Base-by-base conservation (phyloP, 2,113 vertebrate genomes). In the Boleophthalmus pectinirostris region DNA sequence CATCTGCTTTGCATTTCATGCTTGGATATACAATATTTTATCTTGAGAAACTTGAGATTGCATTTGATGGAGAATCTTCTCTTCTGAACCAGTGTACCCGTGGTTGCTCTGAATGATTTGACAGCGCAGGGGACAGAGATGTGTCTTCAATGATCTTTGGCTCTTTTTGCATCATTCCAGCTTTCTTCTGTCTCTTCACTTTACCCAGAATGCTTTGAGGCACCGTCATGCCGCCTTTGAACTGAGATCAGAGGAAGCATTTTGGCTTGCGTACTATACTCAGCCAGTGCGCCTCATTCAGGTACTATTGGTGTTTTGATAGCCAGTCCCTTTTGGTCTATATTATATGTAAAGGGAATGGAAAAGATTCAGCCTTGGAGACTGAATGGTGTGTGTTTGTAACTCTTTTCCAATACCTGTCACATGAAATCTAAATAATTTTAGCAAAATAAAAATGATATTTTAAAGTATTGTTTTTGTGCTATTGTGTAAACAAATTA, bases 161-260 rank as follows among this genome's bases (percentile, higher is more conserved):
- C 84, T 83, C 75, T 78, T 77, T 57, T 74, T 79, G 67, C 77
- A 20, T 80, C 82, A 64, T 85, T 63, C 60, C 61, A 73, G 73
- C 73, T 73, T 73, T 61, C 58, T 72, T 87, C 77, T 73, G 58
- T 82, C 82, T 80, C 84, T 85, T 70, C 78, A 72, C 78, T 77
- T 76, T 77, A 82, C 81, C 85, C 78, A 76, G 80, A 91, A 90
- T 80, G 85, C 90, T 93, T 93, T 93, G 89, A 93, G 92, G 73
- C 92, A 90, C 91, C 82, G 89, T 89, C 56, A 58, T 87, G 83
- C 89, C 88, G 90, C 80, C 91, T 94, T 93, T 94, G 93, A 94
- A 93, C 90, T 79, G 24, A 91, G 91, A 94, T 94, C 93, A 93
- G 91, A 94, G 81, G 78, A 76, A 87, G 75, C 66, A 66, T 89